phyloP scores from a whole-genome alignment of 1,140 invertebrate species.

The Cydia fagiglandana region DNA sequence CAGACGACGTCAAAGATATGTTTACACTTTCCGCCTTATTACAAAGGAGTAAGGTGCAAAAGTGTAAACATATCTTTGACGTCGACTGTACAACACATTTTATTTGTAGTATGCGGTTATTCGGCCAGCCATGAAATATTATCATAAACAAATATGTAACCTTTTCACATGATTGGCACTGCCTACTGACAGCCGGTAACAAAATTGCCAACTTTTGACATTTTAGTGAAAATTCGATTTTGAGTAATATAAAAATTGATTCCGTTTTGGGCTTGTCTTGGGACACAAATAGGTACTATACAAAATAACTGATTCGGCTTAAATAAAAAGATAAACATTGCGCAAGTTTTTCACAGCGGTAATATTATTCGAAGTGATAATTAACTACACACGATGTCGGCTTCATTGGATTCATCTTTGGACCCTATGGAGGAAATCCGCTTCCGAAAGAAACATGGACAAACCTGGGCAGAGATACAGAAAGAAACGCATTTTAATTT shows the following conservation, averaged over 20 bases:
- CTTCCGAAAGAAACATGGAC: slow-evolving; percentile 77
- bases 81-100: too few relatives aligned
- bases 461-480: slow-evolving; percentile 73
- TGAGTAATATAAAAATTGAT: too few relatives aligned
- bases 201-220: background rate
- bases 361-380: slow-evolving; percentile 20
- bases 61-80: too few relatives aligned
- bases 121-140: too few relatives aligned
- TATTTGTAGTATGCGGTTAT: too few relatives aligned
- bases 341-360: background rate
- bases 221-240: background rate
- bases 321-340: background rate
- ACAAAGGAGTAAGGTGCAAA: too few relatives aligned
- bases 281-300: too few relatives aligned
- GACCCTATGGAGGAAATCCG: slow-evolving; percentile 80
- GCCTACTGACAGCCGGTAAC: background rate
- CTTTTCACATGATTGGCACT: background rate
- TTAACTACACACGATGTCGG: slow-evolving; percentile 55
- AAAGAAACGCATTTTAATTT: slow-evolving; percentile 70
- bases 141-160: background rate
- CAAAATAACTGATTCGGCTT: too few relatives aligned
- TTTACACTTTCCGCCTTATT: too few relatives aligned
- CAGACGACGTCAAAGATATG: too few relatives aligned
- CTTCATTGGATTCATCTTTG: slow-evolving; percentile 74
- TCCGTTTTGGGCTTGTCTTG: too few relatives aligned